Conservation (phyloP, 2,797 vertebrate genomes). For the Peromyscus attwateri region DNA sequence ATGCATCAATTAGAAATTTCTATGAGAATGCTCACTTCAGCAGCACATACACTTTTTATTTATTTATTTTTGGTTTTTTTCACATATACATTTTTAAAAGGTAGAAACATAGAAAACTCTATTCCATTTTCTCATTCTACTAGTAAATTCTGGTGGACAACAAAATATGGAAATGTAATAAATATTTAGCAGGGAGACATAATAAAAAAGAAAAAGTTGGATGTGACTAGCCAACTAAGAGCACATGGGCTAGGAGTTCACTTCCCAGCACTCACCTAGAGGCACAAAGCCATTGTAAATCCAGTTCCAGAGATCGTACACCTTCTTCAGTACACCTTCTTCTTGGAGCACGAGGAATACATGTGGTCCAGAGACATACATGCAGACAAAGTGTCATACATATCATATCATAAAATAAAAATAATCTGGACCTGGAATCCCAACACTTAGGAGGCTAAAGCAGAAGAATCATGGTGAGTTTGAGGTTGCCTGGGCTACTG, state of each 20-base stretch:
- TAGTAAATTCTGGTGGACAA: not conserved
- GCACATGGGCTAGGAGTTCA: not conserved
- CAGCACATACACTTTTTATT: not conserved
- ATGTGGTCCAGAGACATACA: not conserved
- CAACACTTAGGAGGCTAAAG: not conserved
- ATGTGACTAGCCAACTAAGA: not conserved
- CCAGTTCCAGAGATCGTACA: not conserved
- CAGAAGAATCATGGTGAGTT: not conserved
- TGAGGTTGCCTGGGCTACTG: not conserved
- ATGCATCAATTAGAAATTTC: not conserved
- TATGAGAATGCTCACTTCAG: not conserved
- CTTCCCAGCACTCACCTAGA: not conserved
- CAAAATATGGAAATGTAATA: not conserved
- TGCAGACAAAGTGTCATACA: not conserved
- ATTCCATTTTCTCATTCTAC: not conserved
- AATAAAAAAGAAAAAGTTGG: not conserved
- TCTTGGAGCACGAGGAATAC: not conserved
- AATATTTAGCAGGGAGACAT: too few relatives aligned
- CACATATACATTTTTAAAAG: not conserved
- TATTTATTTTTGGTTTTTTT: not conserved
- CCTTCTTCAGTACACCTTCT: too few relatives aligned
- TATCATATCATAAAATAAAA: not conserved
- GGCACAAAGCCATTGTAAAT: not conserved
- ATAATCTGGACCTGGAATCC: not conserved
- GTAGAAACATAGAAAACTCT: not conserved